Base-by-base conservation (phyloP, 2,888 invertebrate species). In the Therioaphis trifolii region DNA sequence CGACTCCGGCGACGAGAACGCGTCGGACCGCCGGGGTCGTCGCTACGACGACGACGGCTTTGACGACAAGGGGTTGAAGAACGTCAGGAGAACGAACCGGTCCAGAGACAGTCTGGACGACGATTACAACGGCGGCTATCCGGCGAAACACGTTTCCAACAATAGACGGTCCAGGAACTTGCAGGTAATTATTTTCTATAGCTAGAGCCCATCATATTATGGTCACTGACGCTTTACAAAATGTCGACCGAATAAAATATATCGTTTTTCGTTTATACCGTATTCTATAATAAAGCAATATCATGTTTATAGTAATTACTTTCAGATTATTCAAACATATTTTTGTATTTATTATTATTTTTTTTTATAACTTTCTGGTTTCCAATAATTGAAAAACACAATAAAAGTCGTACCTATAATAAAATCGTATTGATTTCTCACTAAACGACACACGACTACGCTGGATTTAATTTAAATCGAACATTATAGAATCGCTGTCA, bases 101-200 rank as follows among this genome's bases (percentile, higher is more conserved):
- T 85, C 84, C n/a, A 78, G 75, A 46, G 85, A 85, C 55, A 79
- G 84, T 76, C 46, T 84, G 12, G 85, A 85, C 46, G 75, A 78
- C 21, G 82, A 74, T 74, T 74, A 82, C 55, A 52, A 43, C n/a
- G 68, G 68, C n/a, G 84, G 79, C 63, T 84, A 85, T 43, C 84
- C 85, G 18, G 79, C 35, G 35, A 35, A 35, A 35, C 35, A 35
- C n/a, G 46, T 40, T n/a, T 63, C 82, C 40, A 66, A 5, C 35
- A 75, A n/a, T 27, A 63, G 72, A 29, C 55, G 74, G 15, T 84
- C 82, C 11, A 85, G 77, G 15, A 77, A 68, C 43, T 46, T 15
- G 4, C 75, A 69, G 75, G 80, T 84, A 46, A 61, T 35, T 5
- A n/a, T n/a, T n/a, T n/a, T n/a, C n/a, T n/a, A n/a, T n/a, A n/a